Conservation (phyloP, 2,113 vertebrate genomes). For the Syngnathus floridae region DNA sequence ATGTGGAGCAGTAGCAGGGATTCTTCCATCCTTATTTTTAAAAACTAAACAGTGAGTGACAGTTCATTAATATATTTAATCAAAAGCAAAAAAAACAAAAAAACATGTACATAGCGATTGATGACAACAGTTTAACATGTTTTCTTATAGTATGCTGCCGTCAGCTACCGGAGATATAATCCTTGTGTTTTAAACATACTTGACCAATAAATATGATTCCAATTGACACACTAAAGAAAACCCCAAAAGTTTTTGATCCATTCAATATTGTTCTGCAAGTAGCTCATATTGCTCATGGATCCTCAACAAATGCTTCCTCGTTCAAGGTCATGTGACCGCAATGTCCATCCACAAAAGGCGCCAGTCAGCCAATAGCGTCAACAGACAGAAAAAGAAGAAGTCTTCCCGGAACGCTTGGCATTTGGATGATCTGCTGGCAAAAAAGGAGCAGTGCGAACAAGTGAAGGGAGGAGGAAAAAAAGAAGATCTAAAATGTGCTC, state of each 20-base stretch:
- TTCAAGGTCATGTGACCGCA: constrained; percentile 62
- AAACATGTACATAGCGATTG: not conserved
- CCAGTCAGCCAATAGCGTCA: constrained; percentile 65
- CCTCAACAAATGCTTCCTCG: constrained; percentile 38
- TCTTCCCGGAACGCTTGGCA: constrained; percentile 64
- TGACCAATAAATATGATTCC: not conserved
- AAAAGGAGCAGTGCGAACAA: constrained; percentile 37
- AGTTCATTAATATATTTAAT: not conserved
- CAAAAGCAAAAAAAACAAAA: too few relatives aligned
- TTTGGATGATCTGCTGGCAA: constrained; percentile 63
- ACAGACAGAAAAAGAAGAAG: constrained; percentile 42
- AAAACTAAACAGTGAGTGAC: not conserved
- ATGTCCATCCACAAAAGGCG: constrained; percentile 58
- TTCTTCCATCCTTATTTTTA: not conserved
- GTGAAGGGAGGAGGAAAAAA: constrained; percentile 24
- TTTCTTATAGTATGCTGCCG: not conserved
- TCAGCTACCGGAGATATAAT: not conserved
- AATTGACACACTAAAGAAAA: not conserved
- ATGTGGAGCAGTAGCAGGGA: not conserved
- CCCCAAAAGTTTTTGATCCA: not conserved
- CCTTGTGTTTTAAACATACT: not conserved
- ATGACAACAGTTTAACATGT: not conserved
- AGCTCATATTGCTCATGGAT: constrained; percentile 15
- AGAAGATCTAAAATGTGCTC: constrained; percentile 45
- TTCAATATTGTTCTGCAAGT: not conserved